These are phyloP conservation scores for Leptothorax acervorum DNA, from an alignment of 2,888 invertebrate species.

Conservation along the genomic window DNA sequence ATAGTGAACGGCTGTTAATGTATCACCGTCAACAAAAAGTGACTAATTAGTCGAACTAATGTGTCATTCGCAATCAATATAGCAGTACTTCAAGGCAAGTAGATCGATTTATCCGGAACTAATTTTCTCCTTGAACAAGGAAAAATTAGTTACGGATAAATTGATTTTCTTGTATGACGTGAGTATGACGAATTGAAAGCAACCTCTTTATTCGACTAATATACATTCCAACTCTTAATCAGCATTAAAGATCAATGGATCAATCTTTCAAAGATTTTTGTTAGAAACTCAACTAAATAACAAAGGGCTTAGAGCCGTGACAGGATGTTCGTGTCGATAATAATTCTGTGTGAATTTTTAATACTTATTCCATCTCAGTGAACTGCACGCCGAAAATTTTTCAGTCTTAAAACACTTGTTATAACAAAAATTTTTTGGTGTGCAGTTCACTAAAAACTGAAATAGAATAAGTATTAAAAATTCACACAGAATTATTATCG, in stretches of 20 bases:
- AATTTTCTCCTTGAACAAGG: slow-evolving; percentile 17
- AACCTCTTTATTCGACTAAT: not conserved
- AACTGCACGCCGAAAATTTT: too few species aligned
- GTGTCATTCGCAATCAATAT: not conserved
- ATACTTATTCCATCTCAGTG: too few species aligned
- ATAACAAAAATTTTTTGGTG: too few species aligned
- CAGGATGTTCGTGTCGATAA: too few species aligned
- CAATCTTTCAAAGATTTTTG: not conserved
- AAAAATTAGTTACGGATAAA: not conserved
- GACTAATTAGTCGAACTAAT: not conserved
- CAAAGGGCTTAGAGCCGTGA: too few species aligned
- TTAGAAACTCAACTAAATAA: too few species aligned
- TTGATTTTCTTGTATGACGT: not conserved
- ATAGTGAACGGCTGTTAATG: not conserved
- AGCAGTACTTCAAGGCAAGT: not conserved
- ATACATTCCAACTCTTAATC: not conserved
- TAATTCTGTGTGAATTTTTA: too few species aligned
- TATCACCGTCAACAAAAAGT: not conserved
- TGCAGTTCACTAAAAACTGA: too few species aligned
- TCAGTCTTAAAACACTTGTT: too few species aligned
- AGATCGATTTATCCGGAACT: not conserved
- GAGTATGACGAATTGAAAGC: not conserved
- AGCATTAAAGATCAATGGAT: not conserved
- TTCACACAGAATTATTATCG: too few species aligned
- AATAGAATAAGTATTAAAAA: too few species aligned